Percentiles rank a stretch among this genome's conserved stretches.
Conservation (phyloP, 2,113 vertebrate genomes). For the Turdus rufiventris region DNA sequence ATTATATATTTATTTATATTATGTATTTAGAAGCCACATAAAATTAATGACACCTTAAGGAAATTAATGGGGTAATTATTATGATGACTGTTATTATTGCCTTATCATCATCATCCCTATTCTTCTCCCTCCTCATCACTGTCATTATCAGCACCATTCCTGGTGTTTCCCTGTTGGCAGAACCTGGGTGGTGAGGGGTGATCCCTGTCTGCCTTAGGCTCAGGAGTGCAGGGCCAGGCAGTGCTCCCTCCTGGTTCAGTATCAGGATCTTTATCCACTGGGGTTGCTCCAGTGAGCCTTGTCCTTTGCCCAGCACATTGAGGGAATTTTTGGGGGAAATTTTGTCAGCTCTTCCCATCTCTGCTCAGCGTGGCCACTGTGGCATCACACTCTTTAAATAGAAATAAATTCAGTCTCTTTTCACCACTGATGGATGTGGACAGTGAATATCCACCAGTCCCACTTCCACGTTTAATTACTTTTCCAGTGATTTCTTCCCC, state of each 20-base stretch:
- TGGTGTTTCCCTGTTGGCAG: not conserved
- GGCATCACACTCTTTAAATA: not conserved
- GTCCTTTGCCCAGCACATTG: not conserved
- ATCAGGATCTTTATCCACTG: not conserved
- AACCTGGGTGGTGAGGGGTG: not conserved
- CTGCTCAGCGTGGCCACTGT: not conserved
- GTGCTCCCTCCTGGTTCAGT: not conserved
- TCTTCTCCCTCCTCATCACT: not conserved
- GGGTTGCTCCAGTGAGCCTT: not conserved
- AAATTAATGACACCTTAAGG: not conserved
- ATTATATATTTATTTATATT: not conserved
- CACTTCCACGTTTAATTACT: not conserved
- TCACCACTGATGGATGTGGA: not conserved
- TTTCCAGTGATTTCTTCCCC: not conserved
- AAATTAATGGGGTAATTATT: not conserved
- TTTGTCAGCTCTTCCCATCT: not conserved
- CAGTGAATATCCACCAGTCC: not conserved
- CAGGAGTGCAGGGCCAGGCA: not conserved
- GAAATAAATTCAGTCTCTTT: not conserved
- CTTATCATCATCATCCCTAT: not conserved
- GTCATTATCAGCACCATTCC: not conserved
- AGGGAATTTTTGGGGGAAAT: not conserved
- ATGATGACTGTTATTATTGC: not conserved
- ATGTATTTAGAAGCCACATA: not conserved
- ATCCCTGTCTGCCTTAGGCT: fast-evolving